Base-by-base conservation (phyloP, 1,140 invertebrate genomes). In the Brachionus asplanchnoidis region DNA sequence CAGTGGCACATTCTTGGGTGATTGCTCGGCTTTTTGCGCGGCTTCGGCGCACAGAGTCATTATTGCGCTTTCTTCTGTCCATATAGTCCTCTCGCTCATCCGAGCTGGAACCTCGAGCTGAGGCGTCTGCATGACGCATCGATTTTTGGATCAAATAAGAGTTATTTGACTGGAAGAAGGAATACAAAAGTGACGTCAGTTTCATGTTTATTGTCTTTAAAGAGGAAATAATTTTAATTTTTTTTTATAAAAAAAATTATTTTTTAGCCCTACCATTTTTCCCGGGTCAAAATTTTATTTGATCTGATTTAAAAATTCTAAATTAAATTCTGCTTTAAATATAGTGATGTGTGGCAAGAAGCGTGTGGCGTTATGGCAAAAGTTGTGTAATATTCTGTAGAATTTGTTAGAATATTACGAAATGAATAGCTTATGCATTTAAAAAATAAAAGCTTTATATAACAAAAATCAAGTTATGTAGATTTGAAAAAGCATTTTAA, bases 61-160 rank as follows among this genome's bases (percentile, higher is more conserved):
- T 82, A 46, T 82, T 82, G 8, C 42, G 36, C 20, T 82, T 26
- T 36, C 79, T 17, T 7, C 26, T 36, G 9, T 20, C 28, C 20
- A 40, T 9, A 28, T 82, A 82, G 6, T 82, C 79, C 20, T 68
- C 65, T 42, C 28, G 36, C 8, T 60, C 53, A 4, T 82, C 79
- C 2, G 20, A 23, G 4, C 42, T 82, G 2, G 36, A 56, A 4
- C 23, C 6, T 42, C 36, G 26, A 3, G 73, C 2, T 12, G 73
- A 77, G 2, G 73, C 73, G 26, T 82, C 79, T 12, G 32, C 79
- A 28, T 82, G 79, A 23, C 65, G 36, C 79, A 82, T 60, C 14
- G 79, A 82, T 68, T 82, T 82, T 82, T 82, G 79, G 26, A 82
- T 65, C 23, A 82, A 42, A 68, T 44, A 82, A 40, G 79, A 65